Evolutionary conservation across 1,140 invertebrate species (phyloP).

Genomic region (Formica exsecta): DNA sequence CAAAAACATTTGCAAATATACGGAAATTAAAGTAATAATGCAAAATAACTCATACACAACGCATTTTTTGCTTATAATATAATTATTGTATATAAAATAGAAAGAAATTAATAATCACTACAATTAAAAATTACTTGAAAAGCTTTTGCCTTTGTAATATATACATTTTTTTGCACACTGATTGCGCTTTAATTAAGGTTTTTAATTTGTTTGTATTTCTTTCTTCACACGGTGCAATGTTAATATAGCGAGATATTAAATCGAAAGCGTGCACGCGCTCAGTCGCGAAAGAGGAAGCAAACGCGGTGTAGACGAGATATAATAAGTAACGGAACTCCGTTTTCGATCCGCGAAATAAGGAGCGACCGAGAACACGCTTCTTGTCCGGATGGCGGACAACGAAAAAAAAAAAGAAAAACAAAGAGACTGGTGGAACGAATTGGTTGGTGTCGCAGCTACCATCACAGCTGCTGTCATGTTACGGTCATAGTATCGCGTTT

Average conservation of each 20-base stretch:
- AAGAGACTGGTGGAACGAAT: conserved; percentile 16
- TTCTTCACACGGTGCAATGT: background rate
- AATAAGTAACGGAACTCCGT: conserved; percentile 29
- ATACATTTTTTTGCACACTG: background rate
- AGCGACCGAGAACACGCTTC: conserved; percentile 7
- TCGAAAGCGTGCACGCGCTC: background rate
- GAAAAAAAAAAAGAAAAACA: background rate
- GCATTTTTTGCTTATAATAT: background rate
- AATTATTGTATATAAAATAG: background rate
- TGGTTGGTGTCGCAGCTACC: conserved; percentile 2
- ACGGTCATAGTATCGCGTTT: background rate
- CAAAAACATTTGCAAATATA: background rate
- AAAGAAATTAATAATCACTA: background rate
- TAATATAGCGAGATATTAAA: conserved; percentile 30
- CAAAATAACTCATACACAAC: background rate
- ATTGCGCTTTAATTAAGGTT: conserved; percentile 1
- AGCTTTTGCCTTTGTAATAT: background rate
- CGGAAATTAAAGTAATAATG: background rate
- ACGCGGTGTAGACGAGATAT: background rate
- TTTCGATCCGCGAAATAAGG: conserved; percentile 25
- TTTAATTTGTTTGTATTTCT: conserved; percentile 22
- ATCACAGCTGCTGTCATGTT: background rate
- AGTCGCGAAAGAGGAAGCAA: conserved; percentile 12
- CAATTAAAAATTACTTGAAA: background rate
- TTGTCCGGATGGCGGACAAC: background rate